phyloP scores from a whole-genome alignment of 2,888 invertebrate genomes.

The Stenotaenia linearis region DNA sequence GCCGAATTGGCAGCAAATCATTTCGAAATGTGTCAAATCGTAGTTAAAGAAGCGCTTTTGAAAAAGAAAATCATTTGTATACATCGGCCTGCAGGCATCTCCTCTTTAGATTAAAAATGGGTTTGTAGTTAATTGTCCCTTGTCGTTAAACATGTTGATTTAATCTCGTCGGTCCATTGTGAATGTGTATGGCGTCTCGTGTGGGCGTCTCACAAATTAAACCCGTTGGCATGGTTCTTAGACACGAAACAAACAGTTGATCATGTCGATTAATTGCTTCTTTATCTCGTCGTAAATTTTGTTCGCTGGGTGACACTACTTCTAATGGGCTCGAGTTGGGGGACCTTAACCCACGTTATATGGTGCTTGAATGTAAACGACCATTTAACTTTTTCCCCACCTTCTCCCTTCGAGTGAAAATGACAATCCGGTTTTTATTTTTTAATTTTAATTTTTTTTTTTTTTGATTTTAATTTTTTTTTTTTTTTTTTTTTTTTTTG shows the following conservation, averaged over 20 bases:
- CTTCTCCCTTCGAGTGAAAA: neutral
- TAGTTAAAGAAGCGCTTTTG: neutral
- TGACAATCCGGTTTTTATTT: neutral
- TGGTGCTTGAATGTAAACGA: neutral
- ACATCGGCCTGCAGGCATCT: neutral
- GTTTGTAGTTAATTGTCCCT: neutral
- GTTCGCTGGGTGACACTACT: slow-evolving; percentile 4
- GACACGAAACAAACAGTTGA: slow-evolving; percentile 19
- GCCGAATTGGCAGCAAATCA: neutral
- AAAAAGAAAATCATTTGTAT: neutral
- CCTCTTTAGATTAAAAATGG: neutral
- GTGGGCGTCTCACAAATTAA: slow-evolving; percentile 19
- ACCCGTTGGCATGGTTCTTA: slow-evolving; percentile 15
- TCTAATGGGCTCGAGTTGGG: slow-evolving; percentile 3
- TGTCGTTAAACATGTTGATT: slow-evolving; percentile 14
- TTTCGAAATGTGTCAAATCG: neutral
- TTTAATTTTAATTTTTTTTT: neutral
- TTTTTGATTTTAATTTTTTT: too few relatives aligned
- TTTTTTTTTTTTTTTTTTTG: neutral
- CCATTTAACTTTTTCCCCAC: neutral
- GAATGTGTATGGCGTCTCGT: slow-evolving; percentile 5
- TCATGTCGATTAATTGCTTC: slow-evolving; percentile 10
- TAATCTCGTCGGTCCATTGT: neutral
- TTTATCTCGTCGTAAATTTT: slow-evolving; percentile 19
- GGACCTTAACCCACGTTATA: neutral